A percentile compares a stretch with the other conserved stretches of the same genome.
phyloP scores from a whole-genome alignment of 2,113 vertebrate species.

The Calonectris borealis region DNA sequence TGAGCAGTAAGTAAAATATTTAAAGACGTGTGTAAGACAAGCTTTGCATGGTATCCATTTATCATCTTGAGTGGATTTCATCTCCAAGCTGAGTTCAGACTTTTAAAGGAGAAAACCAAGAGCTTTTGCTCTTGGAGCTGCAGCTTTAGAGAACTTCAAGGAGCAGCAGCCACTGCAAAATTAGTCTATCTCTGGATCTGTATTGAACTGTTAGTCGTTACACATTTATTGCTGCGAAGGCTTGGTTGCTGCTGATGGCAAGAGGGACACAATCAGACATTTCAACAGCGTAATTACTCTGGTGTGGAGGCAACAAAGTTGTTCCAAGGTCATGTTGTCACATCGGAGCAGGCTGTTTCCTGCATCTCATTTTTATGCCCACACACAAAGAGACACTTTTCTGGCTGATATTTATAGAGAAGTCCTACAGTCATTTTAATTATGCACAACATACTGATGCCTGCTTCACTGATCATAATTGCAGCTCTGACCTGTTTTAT shows the following conservation, averaged over 20 bases:
- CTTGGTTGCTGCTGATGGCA: background rate
- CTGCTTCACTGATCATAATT: conserved; percentile 71
- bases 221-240: conserved; percentile 12
- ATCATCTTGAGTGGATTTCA: conserved; percentile 30
- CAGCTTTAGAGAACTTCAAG: conserved; percentile 38
- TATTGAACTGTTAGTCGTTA: background rate
- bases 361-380: conserved; percentile 55
- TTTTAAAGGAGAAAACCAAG: background rate
- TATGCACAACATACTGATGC: conserved; percentile 54
- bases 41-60: conserved; percentile 30
- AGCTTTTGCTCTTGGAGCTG: background rate
- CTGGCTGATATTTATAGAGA: conserved; percentile 59
- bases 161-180: conserved; percentile 2
- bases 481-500: conserved; percentile 62
- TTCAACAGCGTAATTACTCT: conserved; percentile 40
- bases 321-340: conserved; percentile 69
- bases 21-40: conserved; percentile 45
- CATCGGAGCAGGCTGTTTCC: background rate
- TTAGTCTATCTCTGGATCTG: background rate
- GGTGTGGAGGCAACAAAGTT: conserved; percentile 51
- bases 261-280: conserved; percentile 13
- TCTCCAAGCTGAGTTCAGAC: conserved; percentile 14
- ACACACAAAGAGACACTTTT: conserved; percentile 58
- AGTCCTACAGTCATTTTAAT: conserved; percentile 69
- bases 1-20: conserved; percentile 54